These are phyloP conservation scores for Amphipoea lucens DNA, from an alignment of 2,888 invertebrate genomes.

Conservation along the genomic window DNA sequence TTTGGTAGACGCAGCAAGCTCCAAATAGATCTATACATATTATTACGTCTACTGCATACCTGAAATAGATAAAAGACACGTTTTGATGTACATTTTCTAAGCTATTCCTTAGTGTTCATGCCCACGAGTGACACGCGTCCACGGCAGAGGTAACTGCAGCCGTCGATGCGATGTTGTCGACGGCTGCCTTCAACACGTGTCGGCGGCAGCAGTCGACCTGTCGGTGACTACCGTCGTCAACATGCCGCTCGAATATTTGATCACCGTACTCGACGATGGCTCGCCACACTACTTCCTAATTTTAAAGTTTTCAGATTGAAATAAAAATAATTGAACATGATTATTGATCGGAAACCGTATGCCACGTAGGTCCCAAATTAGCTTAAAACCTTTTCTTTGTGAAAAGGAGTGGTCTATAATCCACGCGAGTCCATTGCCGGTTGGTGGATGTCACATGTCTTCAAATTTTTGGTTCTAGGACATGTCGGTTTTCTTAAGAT, in stretches of 20 bases:
- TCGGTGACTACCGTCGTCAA: too few relatives aligned
- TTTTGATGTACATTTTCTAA: too few relatives aligned
- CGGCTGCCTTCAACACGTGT: too few relatives aligned
- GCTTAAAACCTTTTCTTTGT: not conserved
- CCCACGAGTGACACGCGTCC: not conserved
- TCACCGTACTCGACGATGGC: too few relatives aligned
- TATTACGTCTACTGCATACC: slow-evolving; percentile 78
- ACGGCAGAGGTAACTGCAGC: too few relatives aligned
- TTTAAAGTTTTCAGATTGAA: not conserved
- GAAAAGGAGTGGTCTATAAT: not conserved
- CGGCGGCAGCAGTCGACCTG: too few relatives aligned
- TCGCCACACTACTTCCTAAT: too few relatives aligned
- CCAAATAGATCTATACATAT: slow-evolving; percentile 87
- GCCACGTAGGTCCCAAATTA: not conserved
- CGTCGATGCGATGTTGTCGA: too few relatives aligned
- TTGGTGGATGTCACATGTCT: not conserved
- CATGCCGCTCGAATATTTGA: too few relatives aligned
- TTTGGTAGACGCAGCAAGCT: slow-evolving; percentile 86
- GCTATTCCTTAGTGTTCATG: not conserved
- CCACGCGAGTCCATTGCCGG: not conserved
- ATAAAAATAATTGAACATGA: not conserved
- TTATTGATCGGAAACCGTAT: not conserved
- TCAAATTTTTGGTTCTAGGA: not conserved
- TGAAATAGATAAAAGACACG: slow-evolving; percentile 10
- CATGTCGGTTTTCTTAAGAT: not conserved